Evolutionary conservation across 2,797 vertebrate genomes (phyloP), one percentile per base, ranked within the genome.

Genomic region (Halcyon leucocephala): DNA sequence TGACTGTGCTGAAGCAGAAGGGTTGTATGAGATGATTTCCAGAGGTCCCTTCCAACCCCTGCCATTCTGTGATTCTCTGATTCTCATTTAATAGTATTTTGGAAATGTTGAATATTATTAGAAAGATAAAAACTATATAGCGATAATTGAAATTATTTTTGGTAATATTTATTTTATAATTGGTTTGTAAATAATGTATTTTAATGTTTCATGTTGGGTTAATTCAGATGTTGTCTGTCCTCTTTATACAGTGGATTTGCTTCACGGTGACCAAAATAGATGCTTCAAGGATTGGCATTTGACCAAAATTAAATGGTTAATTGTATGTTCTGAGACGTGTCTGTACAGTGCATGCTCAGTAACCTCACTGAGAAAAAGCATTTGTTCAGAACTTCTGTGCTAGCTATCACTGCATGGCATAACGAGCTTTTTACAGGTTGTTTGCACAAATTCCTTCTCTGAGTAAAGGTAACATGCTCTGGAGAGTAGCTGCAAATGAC

Each of bases 391-490:
- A 24, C 9, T 55, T 31, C 15, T 74, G 52, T 2, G 0, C 22
- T 35, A 48, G 16, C 64, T 64, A 33, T 65, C 41, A 51, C 44
- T 20, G 18, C 4, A 1, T 10, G 57, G 25, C 29, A 5, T 31
- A 33, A 8, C 1, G 46, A 57, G 33, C 14, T 60, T 26, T 58
- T 14, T 6, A 10, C 29, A 52, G 69, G 44, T 31, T 39, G 7
- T 3, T 70, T 9, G 28, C 62, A 10, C 26, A 0, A 51, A 64
- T 44, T n/a, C 66, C 70, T 61, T 37, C 65, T 29, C 57, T 11
- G 39, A 14, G n/a, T 29, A n/a, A 42, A 22, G 17, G 6, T 29
- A 35, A 4, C 0, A 0, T 52, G 44, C 44, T 69, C 71, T 2
- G 5, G 81, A 41, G 37, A 37, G 57, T 14, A 73, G 70, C 66